These are phyloP conservation scores for Habroteleia sp. DNA, from an alignment of 2,888 invertebrate species.

Conservation along the genomic window DNA sequence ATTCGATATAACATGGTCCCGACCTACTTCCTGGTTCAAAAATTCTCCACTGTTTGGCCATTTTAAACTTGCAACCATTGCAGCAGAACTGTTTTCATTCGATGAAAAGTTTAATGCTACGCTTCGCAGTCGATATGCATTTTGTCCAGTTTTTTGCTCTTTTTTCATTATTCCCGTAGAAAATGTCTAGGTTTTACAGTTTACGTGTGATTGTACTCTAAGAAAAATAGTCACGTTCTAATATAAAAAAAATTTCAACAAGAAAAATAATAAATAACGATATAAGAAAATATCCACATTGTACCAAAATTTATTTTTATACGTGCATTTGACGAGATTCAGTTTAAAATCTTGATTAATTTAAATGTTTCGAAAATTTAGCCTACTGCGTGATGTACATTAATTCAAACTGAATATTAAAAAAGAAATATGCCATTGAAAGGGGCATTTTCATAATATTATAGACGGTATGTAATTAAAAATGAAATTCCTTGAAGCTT, in stretches of 20 bases:
- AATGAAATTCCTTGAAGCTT: slow-evolving; percentile 23
- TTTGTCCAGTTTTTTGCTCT: slow-evolving; percentile 11
- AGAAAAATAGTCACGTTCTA: too few species aligned
- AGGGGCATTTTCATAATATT: slow-evolving; percentile 14
- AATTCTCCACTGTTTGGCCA: slow-evolving; percentile 29
- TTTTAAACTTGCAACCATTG: slow-evolving; percentile 35
- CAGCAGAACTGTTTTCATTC: slow-evolving; percentile 23
- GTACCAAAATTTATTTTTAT: too few species aligned
- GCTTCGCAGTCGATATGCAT: slow-evolving; percentile 7
- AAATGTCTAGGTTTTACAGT: too few species aligned
- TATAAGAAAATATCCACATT: too few species aligned
- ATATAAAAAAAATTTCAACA: too few species aligned
- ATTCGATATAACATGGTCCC: slow-evolving; percentile 37
- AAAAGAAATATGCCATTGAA: not conserved
- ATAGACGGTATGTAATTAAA: slow-evolving; percentile 24
- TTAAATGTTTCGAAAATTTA: not conserved
- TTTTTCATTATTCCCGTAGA: not conserved
- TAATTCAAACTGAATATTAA: slow-evolving; percentile 2
- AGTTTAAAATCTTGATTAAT: too few species aligned
- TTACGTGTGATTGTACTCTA: too few species aligned
- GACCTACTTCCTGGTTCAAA: slow-evolving; percentile 49
- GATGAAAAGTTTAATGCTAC: slow-evolving; percentile 23
- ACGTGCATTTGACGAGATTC: too few species aligned
- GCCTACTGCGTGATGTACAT: not conserved
- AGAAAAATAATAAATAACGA: too few species aligned